Evolutionary conservation across 2,113 vertebrate genomes (phyloP).

Genomic region (Brienomyrus longianalis): DNA sequence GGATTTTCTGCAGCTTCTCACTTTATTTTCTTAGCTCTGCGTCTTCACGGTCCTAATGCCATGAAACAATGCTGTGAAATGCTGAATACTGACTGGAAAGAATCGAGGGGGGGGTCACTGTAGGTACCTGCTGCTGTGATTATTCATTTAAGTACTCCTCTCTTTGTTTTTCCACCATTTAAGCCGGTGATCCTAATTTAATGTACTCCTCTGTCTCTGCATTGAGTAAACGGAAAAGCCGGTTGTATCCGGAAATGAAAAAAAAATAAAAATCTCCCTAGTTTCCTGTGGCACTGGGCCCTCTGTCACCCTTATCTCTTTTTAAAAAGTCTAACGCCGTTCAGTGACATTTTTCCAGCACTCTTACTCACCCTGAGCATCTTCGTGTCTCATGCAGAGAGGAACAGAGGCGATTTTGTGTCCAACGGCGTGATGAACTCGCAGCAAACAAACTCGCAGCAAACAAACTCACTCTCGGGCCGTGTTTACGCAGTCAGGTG

Average conservation of each 20-base stretch:
- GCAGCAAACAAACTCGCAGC: not conserved
- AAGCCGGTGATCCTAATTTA: constrained; percentile 7
- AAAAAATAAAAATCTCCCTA: not conserved
- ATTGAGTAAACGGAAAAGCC: not conserved
- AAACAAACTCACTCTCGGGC: not conserved
- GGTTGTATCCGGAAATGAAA: not conserved
- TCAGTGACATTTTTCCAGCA: not conserved
- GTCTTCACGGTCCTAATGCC: not conserved
- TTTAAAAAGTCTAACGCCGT: not conserved
- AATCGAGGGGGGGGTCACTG: not conserved
- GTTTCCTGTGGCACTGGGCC: not conserved
- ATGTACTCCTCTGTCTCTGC: not conserved
- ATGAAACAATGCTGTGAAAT: not conserved
- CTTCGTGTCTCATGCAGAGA: not conserved
- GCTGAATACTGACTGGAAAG: not conserved
- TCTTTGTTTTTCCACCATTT: not conserved
- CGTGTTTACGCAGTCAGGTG: not conserved
- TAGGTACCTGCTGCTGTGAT: not conserved
- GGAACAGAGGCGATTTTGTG: not conserved
- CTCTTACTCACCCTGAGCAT: not conserved
- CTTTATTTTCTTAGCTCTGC: not conserved
- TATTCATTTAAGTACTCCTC: not conserved
- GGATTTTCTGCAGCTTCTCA: not conserved
- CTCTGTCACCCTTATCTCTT: not conserved
- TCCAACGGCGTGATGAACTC: not conserved